These are phyloP conservation scores for Apeltes quadracus DNA, from an alignment of 2,113 vertebrate species.

Conservation along the genomic window DNA sequence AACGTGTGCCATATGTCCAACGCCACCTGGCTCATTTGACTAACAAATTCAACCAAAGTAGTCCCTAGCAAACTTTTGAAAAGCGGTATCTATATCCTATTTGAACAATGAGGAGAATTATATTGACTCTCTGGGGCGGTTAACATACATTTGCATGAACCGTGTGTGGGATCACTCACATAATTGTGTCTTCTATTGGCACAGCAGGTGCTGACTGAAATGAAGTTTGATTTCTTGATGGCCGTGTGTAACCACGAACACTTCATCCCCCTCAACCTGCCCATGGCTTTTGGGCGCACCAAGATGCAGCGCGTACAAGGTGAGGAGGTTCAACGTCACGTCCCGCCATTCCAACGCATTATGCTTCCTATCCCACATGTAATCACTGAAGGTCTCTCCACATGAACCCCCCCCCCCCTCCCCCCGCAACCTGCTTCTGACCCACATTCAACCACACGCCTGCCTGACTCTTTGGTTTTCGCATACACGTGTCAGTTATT, in stretches of 20 bases:
- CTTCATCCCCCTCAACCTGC: conserved; percentile 96
- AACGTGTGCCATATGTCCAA: not conserved
- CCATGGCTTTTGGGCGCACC: conserved; percentile 93
- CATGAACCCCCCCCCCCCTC: not conserved
- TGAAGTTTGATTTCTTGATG: conserved; percentile 97
- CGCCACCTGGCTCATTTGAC: conserved; percentile 35
- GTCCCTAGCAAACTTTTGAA: not conserved
- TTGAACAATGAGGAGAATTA: not conserved
- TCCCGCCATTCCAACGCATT: not conserved
- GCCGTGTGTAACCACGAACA: conserved; percentile 94
- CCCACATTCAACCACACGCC: conserved; percentile 27
- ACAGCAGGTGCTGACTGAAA: conserved; percentile 89
- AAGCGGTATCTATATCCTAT: not conserved
- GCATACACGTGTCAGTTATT: not conserved
- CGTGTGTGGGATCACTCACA: accelerated
- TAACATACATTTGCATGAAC: not conserved
- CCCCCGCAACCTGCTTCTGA: conserved; percentile 8
- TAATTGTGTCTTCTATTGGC: not conserved
- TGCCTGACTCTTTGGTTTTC: conserved; percentile 20
- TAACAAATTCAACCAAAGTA: conserved; percentile 33
- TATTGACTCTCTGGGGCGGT: not conserved
- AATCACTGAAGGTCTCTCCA: conserved; percentile 14
- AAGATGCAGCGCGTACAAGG: conserved; percentile 93
- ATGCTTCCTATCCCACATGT: not conserved
- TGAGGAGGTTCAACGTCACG: conserved; percentile 49